Conservation (phyloP, 2,113 vertebrate species). For the Cyprinus carpio region DNA sequence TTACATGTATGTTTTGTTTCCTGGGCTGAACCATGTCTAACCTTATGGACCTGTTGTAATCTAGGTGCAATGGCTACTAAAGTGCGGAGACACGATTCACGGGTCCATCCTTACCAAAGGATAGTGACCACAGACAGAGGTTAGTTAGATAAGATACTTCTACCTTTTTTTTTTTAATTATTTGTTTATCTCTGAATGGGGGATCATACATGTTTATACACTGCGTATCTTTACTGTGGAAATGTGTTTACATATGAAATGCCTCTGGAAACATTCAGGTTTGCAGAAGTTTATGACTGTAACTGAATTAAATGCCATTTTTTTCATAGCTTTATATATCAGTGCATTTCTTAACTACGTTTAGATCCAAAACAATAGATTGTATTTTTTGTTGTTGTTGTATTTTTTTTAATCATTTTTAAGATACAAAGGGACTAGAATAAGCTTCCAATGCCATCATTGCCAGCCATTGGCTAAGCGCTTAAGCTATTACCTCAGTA, state of each 20-base stretch:
- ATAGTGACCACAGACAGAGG: slow-evolving; percentile 87
- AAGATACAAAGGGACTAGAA: neutral
- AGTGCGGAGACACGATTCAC: slow-evolving; percentile 85
- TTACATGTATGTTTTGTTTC: slow-evolving; percentile 51
- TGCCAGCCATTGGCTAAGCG: neutral
- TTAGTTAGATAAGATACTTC: slow-evolving; percentile 80
- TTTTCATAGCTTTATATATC: neutral
- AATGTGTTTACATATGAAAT: slow-evolving; percentile 28
- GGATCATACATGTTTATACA: neutral
- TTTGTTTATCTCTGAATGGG: neutral
- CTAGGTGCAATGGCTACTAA: slow-evolving; percentile 87
- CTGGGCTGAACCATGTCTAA: slow-evolving; percentile 77
- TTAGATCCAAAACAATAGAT: neutral
- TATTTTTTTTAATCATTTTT: neutral
- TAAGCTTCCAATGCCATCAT: neutral
- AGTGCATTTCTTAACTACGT: neutral
- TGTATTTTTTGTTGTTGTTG: neutral
- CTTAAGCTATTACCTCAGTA: neutral
- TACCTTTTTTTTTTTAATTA: slow-evolving; percentile 56
- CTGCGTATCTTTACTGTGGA: neutral
- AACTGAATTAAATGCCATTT: slow-evolving; percentile 1
- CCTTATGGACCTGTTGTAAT: slow-evolving; percentile 83
- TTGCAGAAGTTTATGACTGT: neutral
- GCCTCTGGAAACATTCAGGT: slow-evolving; percentile 27
- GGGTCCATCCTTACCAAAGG: slow-evolving; percentile 89